A percentile compares a stretch with the other conserved stretches of the same genome.
These are phyloP conservation scores for Parus major DNA, from an alignment of 2,113 vertebrate species.

Conservation along the genomic window DNA sequence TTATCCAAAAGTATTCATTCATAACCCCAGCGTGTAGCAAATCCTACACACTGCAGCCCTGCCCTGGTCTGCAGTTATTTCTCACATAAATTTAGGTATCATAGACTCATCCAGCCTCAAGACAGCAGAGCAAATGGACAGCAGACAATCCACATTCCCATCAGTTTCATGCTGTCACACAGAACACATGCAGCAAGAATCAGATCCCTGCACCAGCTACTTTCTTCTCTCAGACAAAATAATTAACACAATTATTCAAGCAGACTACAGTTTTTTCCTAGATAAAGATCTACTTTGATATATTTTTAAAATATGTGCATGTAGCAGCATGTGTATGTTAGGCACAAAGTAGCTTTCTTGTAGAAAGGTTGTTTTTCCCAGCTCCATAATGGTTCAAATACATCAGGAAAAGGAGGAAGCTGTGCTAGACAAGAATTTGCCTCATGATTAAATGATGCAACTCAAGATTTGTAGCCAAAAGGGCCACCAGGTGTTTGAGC, in stretches of 20 bases:
- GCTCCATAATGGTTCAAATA: not conserved
- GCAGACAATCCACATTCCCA: not conserved
- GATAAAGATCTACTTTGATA: not conserved
- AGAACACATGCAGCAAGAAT: not conserved
- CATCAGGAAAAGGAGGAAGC: not conserved
- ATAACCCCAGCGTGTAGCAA: not conserved
- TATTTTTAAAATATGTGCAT: not conserved
- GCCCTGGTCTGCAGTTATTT: not conserved
- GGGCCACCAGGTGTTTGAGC: not conserved
- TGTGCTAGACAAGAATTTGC: constrained; percentile 19
- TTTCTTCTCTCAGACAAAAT: constrained; percentile 26
- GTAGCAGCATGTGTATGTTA: not conserved
- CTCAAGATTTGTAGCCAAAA: not conserved
- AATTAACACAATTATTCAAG: not conserved
- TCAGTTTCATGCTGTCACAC: not conserved
- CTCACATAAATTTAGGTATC: not conserved
- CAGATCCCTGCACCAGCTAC: not conserved
- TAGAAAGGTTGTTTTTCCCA: not conserved
- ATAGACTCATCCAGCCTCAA: not conserved
- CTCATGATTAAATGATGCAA: constrained; percentile 40
- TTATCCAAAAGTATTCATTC: not conserved
- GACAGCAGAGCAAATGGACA: not conserved
- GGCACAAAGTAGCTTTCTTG: not conserved
- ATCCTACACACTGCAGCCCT: not conserved
- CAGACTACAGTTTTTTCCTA: not conserved